Evolutionary conservation across 1,140 invertebrate genomes (phyloP).

Genomic region (Atta texana): DNA sequence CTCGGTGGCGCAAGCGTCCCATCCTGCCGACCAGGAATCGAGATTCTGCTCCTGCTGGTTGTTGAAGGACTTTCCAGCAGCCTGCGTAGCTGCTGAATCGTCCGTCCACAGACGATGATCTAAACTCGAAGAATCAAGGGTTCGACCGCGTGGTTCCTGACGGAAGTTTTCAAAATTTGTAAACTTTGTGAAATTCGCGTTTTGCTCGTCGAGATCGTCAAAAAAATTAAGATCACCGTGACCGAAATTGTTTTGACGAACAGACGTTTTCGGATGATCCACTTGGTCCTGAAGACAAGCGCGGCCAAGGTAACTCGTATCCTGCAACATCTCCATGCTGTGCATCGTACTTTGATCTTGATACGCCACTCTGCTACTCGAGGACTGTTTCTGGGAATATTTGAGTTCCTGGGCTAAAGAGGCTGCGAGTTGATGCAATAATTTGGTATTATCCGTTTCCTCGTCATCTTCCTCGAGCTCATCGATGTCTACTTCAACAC

Average conservation of each 20-base stretch:
- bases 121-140: slow-evolving; percentile 9
- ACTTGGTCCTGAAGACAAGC: slow-evolving; percentile 37
- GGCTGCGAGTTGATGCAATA: slow-evolving; percentile 80
- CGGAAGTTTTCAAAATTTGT: slow-evolving; percentile 1
- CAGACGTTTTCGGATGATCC: slow-evolving; percentile 10
- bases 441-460: slow-evolving; percentile 75
- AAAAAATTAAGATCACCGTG: slow-evolving; percentile 2
- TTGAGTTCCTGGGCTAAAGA: slow-evolving; percentile 81
- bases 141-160: neutral
- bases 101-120: slow-evolving; percentile 55
- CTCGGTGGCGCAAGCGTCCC: slow-evolving; percentile 82
- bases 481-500: slow-evolving; percentile 79
- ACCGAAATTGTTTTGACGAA: neutral
- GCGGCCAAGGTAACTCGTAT: slow-evolving; percentile 60
- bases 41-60: slow-evolving; percentile 47
- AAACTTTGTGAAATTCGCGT: slow-evolving; percentile 25
- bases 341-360: slow-evolving; percentile 39
- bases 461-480: slow-evolving; percentile 73
- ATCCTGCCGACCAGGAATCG: slow-evolving; percentile 79
- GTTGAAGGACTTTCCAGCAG: neutral
- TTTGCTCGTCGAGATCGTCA: slow-evolving; percentile 27
- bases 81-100: neutral
- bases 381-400: slow-evolving; percentile 63
- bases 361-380: slow-evolving; percentile 12
- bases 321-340: slow-evolving; percentile 71